Evolutionary conservation across 2,888 invertebrate species (phyloP).

Genomic region (Dolichopus griseipennis): DNA sequence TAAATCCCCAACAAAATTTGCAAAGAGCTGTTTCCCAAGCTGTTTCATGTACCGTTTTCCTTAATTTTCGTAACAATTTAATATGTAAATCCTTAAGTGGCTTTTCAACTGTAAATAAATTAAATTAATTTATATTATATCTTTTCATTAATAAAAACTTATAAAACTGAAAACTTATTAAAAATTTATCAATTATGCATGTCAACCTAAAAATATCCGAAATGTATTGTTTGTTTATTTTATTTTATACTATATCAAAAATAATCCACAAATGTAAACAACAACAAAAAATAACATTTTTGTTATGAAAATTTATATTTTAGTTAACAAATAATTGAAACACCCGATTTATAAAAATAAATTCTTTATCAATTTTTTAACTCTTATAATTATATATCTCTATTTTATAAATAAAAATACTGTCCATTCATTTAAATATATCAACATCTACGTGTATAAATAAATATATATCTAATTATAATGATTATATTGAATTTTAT

Average conservation of each 20-base stretch:
- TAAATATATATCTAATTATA: background rate
- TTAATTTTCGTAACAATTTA: slow-evolving; percentile 76
- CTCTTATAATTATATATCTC: background rate
- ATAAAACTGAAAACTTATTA: no score
- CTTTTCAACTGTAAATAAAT: slow-evolving; percentile 60
- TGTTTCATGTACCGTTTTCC: slow-evolving; percentile 71
- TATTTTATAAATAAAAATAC: background rate
- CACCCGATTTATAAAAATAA: background rate
- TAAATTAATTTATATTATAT: background rate
- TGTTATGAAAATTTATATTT: no score
- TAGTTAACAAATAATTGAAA: background rate
- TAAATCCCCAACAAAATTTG: slow-evolving; percentile 85
- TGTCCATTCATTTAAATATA: background rate
- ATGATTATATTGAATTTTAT: background rate
- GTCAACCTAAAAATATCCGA: no score
- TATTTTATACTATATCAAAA: no score
- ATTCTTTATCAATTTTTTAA: background rate
- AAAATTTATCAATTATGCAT: no score
- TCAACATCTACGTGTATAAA: background rate
- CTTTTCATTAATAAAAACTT: no score
- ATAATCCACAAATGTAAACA: no score
- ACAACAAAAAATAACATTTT: no score
- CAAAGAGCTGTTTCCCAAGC: slow-evolving; percentile 85
- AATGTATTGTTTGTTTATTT: no score
- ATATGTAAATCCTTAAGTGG: slow-evolving; percentile 80